Evolutionary conservation across 2,113 vertebrate species (phyloP).

Genomic region (Bufo gargarizans): DNA sequence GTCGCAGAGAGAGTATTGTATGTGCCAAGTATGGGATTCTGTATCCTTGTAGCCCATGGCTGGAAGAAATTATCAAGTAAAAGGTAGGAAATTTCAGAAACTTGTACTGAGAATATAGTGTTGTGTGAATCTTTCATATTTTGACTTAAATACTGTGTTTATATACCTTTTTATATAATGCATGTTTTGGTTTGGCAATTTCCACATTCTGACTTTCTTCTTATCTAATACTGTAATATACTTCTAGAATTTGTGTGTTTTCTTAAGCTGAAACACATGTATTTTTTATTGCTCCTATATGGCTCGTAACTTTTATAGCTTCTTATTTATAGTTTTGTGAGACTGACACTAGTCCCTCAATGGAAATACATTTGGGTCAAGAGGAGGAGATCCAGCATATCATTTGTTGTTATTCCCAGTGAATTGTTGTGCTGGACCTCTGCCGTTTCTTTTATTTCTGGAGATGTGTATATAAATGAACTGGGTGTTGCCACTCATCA

Average conservation of each 20-base stretch:
- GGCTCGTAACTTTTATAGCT: constrained; percentile 7
- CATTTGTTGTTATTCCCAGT: background rate
- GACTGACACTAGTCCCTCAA: background rate
- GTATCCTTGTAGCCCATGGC: constrained; percentile 92
- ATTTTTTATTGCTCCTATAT: background rate
- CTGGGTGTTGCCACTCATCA: too few species aligned
- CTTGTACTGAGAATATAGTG: background rate
- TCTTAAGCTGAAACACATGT: constrained; percentile 1
- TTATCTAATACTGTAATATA: too few species aligned
- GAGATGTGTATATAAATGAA: too few species aligned
- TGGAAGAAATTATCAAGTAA: constrained; percentile 85
- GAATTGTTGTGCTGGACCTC: too few species aligned
- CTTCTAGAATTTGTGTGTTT: background rate
- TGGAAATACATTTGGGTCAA: background rate
- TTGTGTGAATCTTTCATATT: too few species aligned
- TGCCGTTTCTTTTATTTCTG: too few species aligned
- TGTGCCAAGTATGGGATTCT: constrained; percentile 98
- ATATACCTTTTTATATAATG: too few species aligned
- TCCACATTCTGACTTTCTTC: too few species aligned
- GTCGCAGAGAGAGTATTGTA: constrained; percentile 95
- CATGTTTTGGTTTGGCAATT: too few species aligned
- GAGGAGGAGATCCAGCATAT: background rate
- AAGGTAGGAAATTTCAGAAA: constrained; percentile 74
- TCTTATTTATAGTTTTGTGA: background rate
- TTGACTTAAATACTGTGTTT: too few species aligned